Evolutionary conservation across 1,140 invertebrate genomes (phyloP).

Genomic region (Riptortus pedestris): DNA sequence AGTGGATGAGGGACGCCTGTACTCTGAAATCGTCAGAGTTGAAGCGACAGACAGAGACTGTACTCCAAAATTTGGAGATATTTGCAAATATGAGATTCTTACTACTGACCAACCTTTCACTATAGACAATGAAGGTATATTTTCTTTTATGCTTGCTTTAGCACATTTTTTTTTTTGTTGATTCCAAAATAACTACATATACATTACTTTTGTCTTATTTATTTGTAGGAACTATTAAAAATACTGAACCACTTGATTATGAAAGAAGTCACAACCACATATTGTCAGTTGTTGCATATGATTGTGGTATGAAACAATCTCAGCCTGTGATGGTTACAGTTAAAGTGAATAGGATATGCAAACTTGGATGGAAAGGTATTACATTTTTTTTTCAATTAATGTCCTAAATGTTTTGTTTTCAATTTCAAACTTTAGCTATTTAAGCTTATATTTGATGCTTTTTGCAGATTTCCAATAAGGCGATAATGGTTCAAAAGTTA

Average conservation of each 20-base stretch:
- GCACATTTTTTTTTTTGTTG: neutral
- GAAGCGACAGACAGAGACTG: constrained; percentile 85
- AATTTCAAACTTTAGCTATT: no score
- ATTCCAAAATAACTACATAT: neutral
- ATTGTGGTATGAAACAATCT: constrained; percentile 80
- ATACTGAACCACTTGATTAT: constrained; percentile 84
- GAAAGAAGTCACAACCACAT: constrained; percentile 89
- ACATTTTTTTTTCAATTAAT: neutral
- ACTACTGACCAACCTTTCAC: constrained; percentile 81
- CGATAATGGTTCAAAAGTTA: no score
- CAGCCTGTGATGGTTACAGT: constrained; percentile 89
- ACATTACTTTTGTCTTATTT: neutral
- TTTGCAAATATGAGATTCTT: constrained; percentile 91
- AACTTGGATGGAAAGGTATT: constrained; percentile 63
- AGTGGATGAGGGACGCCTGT: constrained; percentile 82
- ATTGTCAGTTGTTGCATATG: constrained; percentile 89
- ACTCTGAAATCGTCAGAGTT: constrained; percentile 79
- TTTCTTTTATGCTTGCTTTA: neutral
- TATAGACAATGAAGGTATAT: constrained; percentile 77
- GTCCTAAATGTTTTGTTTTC: neutral
- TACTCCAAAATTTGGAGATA: constrained; percentile 81
- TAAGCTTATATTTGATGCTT: no score
- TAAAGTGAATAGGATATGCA: constrained; percentile 69
- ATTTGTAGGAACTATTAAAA: constrained; percentile 62
- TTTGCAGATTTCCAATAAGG: no score